Percentiles rank a stretch among this genome's conserved stretches.
phyloP scores from a whole-genome alignment of 2,888 invertebrate species.

The Loripinus fragilis region DNA sequence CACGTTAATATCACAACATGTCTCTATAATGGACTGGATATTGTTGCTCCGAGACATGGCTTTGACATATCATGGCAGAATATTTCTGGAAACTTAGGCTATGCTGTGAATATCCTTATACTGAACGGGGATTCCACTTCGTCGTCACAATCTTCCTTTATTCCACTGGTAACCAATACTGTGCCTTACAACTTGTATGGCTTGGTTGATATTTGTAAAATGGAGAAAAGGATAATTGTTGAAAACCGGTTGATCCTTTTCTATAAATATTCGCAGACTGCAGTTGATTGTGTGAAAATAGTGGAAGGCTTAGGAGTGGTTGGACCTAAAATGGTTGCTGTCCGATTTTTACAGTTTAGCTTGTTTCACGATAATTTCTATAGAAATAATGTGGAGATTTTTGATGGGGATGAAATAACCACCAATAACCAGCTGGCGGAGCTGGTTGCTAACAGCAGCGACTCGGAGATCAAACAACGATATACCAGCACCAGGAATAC shows the following conservation, averaged over 20 bases:
- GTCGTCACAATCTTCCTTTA: constrained; percentile 90
- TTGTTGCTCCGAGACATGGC: constrained; percentile 92
- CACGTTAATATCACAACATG: constrained; percentile 91
- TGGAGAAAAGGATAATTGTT: constrained; percentile 94
- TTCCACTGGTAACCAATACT: constrained; percentile 88
- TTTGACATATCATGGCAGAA: constrained; percentile 85
- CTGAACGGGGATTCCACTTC: constrained; percentile 93
- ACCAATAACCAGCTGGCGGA: constrained; percentile 78
- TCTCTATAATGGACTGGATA: constrained; percentile 95
- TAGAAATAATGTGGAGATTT: constrained; percentile 91
- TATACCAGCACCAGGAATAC: constrained; percentile 75
- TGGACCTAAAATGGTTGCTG: constrained; percentile 93
- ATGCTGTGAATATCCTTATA: constrained; percentile 94
- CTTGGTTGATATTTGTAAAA: constrained; percentile 97
- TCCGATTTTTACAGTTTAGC: constrained; percentile 85
- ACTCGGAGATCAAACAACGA: constrained; percentile 58
- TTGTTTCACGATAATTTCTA: constrained; percentile 84
- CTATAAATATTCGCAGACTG: constrained; percentile 98
- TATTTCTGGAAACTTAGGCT: constrained; percentile 90
- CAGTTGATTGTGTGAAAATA: constrained; percentile 98
- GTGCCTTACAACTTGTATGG: constrained; percentile 97
- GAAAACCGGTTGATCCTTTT: constrained; percentile 96
- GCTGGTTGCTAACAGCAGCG: constrained; percentile 72
- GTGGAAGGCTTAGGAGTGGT: constrained; percentile 89
- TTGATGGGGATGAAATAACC: constrained; percentile 95